phyloP scores from a whole-genome alignment of 2,888 invertebrate genomes.

The Vanessa cardui region DNA sequence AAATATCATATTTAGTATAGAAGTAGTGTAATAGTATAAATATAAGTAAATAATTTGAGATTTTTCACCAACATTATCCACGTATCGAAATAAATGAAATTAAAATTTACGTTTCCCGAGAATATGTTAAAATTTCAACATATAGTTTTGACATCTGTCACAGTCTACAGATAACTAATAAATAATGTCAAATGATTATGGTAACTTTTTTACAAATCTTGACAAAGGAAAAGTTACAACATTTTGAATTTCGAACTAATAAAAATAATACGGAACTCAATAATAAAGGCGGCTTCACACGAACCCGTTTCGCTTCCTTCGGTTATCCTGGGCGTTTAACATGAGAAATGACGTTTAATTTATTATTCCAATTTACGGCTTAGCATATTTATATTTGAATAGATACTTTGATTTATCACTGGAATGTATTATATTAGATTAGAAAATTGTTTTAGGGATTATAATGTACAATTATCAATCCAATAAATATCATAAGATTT shows the following conservation, averaged over 20 bases:
- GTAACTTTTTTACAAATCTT: background rate
- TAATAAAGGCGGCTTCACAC: background rate
- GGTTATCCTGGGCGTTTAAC: constrained; percentile 43
- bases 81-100: too few relatives aligned
- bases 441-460: constrained; percentile 27
- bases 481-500: background rate
- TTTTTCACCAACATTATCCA: too few relatives aligned
- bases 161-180: too few relatives aligned
- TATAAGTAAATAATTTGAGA: too few relatives aligned
- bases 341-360: constrained; percentile 63
- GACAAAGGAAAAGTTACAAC: background rate
- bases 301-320: constrained; percentile 29
- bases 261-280: constrained; percentile 17
- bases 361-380: constrained; percentile 71
- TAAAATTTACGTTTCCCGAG: too few relatives aligned
- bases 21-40: too few relatives aligned
- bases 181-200: too few relatives aligned
- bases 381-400: constrained; percentile 62
- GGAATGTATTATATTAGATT: constrained; percentile 42
- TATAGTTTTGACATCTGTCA: too few relatives aligned
- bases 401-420: constrained; percentile 51
- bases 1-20: background rate
- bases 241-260: background rate
- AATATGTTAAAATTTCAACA: too few relatives aligned
- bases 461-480: background rate